Evolutionary conservation across 2,113 vertebrate species (phyloP).

Genomic region (Pelusios castaneus): DNA sequence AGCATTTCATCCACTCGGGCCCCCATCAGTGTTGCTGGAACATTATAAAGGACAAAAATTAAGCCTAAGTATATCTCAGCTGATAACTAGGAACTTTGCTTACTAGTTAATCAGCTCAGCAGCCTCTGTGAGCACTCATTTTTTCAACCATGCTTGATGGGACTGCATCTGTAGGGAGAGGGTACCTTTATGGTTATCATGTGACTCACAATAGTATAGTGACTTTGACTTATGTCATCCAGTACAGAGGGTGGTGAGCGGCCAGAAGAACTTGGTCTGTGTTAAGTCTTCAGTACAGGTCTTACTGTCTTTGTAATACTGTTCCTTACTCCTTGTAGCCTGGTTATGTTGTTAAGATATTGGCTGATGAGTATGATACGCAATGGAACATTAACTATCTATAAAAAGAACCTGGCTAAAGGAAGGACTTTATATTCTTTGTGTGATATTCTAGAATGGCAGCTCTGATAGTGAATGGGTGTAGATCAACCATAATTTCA

Average conservation of each 20-base stretch:
- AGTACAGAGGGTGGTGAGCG: background rate
- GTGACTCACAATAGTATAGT: background rate
- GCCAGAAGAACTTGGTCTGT: background rate
- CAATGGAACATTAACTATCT: background rate
- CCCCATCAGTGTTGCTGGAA: background rate
- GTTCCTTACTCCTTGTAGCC: background rate
- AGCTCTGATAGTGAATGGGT: background rate
- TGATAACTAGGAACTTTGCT: slow-evolving; percentile 34
- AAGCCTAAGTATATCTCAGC: background rate
- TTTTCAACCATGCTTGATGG: background rate
- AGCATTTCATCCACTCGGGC: background rate
- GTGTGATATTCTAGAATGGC: background rate
- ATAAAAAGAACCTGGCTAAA: background rate
- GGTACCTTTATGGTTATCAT: background rate
- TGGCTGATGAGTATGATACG: background rate
- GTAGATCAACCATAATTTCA: background rate
- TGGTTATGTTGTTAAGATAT: background rate
- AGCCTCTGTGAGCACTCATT: slow-evolving; percentile 1
- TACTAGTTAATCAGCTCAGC: background rate
- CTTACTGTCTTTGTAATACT: background rate
- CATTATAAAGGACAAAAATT: background rate
- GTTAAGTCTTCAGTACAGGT: background rate
- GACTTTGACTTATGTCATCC: background rate
- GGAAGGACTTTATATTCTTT: background rate
- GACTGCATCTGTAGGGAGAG: too few relatives aligned